Base-by-base conservation (phyloP, 2,888 invertebrate genomes). In the Pandemis cinnamomeana region DNA sequence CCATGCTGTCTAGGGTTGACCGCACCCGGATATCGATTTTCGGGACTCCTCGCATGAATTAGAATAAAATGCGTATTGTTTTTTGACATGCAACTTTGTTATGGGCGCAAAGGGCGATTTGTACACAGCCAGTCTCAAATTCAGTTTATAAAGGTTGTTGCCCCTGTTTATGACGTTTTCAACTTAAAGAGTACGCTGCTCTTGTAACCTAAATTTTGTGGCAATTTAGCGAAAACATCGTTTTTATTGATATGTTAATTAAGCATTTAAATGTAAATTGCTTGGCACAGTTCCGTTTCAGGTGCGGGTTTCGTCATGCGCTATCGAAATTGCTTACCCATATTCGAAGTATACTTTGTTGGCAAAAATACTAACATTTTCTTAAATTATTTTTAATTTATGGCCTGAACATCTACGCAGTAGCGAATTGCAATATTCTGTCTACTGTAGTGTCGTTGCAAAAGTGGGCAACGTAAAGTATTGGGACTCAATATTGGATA, bases 1-100 rank as follows among this genome's bases (percentile, higher is more conserved):
- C 86, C 89, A 85, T 82, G 86, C 89, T 78, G 91, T 91, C 91
- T 91, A 90, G 90, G 83, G 89, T 77, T 87, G 88, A 80, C 82
- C 82, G 82, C 80, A 80, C 81, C 82, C 81, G 80, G 71, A 63
- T 88, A 86, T 89, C 87, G 88, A 86, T 84, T 84, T 84, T 81
- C 78, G 83, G 81, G 78, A 80, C 75, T 71, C 76, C 81, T 76
- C 74, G 66, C 77, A 75, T 79, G 75, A 77, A 77, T 76, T 79
- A 75, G 77, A 78, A 78, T 82, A 78, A 80, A 77, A 78, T 78
- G 67, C 78, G 78, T 78, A 72, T 71, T 75, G 75, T 72, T 64
- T 74, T 74, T 67, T 74, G 71, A 73, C 79, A 81, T 79, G 81
- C 79, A 71, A 80, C 72, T 74, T 74, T 77, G 76, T 79, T 77